Percentiles rank a stretch among this genome's conserved stretches.
Conservation (phyloP, 64 coral and sea anemone species). For the Stylophora pistillata region DNA sequence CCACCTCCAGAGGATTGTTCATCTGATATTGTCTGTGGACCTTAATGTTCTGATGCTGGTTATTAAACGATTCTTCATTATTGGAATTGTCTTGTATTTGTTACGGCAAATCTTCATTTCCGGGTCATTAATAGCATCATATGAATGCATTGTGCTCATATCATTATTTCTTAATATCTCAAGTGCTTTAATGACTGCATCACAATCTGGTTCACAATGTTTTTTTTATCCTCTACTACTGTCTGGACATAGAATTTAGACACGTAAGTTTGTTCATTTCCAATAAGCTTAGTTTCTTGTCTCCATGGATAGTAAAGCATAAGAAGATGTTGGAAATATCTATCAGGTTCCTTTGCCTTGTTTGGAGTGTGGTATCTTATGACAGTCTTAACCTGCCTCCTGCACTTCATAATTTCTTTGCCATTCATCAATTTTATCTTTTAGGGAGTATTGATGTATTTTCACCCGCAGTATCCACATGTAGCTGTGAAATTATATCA, state of each 20-base stretch:
- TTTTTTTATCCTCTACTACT: neutral
- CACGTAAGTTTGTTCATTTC: conserved; percentile 52
- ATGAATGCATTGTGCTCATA: conserved; percentile 16
- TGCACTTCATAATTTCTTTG: too few species aligned
- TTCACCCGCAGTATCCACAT: neutral
- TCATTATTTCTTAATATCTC: conserved; percentile 38
- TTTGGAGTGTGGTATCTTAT: too few species aligned
- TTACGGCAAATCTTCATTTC: conserved; percentile 43
- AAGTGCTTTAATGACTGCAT: conserved; percentile 60
- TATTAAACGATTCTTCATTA: conserved; percentile 62
- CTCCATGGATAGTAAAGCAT: conserved; percentile 62
- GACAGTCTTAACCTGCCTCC: too few species aligned
- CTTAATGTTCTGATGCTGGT: conserved; percentile 32
- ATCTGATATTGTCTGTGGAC: neutral
- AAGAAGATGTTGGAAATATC: too few species aligned
- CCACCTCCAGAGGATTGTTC: neutral
- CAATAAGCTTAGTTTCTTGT: conserved; percentile 31
- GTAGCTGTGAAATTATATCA: conserved; percentile 39
- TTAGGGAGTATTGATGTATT: too few species aligned
- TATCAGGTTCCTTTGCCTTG: too few species aligned
- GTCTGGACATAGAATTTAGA: conserved; percentile 38
- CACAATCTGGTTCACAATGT: conserved; percentile 55
- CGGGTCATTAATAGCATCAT: neutral
- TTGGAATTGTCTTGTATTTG: conserved; percentile 9
- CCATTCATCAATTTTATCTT: too few species aligned